Evolutionary conservation across 2,888 invertebrate species (phyloP), one percentile per base, ranked within the genome.

Genomic region (Leucophenga maculata): DNA sequence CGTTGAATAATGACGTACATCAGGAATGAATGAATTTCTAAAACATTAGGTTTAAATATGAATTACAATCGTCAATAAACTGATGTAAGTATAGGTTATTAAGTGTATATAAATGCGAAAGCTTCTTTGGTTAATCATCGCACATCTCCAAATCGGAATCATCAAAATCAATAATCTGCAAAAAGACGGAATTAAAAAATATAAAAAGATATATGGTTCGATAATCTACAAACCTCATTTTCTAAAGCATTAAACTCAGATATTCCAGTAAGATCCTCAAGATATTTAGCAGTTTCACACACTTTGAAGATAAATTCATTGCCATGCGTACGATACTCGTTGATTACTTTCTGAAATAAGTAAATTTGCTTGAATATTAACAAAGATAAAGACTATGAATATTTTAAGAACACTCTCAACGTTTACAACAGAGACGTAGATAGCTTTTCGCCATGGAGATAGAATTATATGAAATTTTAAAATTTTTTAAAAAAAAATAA

Each of bases 221-320:
- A n/a, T 14, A 26, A 20, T 26, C 18, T 13, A 68, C 72, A 11
- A 55, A 90, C 90, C 87, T 91, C 90, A 83, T 92, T 91, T 11
- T 91, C 91, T 11, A 91, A 87, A 69, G 91, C 88, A 77, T 91
- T 92, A 74, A 93, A 88, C 70, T 92, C 90, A 0, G 91, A 90
- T 52, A 98, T 90, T 0, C 97, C 97, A 0, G 97, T 95, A 3
- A 98, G 87, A 75, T 95, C 93, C 89, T 98, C 97, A 81, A 98
- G 90, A 88, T 93, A 94, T 72, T 91, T 92, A 0, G 95, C 93
- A 75, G 94, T 93, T 82, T 95, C 93, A 81, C 96, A 95, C 0
- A 93, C 96, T 79, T 93, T 91, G 65, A 94, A 84, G 32, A 97
- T 87, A 86, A 97, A 97, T 18, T 92, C 91, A 64, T 92, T 91